phyloP scores from a whole-genome alignment of 2,113 vertebrate species.

The Callopanchax toddi region DNA sequence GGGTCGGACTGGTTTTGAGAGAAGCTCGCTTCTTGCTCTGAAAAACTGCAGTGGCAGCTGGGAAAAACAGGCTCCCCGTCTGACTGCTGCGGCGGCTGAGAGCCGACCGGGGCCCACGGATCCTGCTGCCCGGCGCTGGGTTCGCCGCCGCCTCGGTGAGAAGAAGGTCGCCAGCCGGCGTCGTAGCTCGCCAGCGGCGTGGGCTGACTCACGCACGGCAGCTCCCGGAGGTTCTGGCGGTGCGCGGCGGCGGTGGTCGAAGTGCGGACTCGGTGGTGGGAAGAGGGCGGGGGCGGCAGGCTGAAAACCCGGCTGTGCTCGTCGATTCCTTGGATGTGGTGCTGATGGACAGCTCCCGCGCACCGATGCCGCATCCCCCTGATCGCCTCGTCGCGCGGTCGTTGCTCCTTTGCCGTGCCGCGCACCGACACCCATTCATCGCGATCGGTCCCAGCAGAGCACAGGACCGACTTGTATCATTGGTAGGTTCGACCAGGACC shows the following conservation, averaged over 20 bases:
- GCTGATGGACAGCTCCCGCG: constrained; percentile 78
- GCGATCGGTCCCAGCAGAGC: constrained; percentile 77
- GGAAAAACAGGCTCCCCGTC: constrained; percentile 70
- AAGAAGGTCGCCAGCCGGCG: constrained; percentile 66
- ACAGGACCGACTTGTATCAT: constrained; percentile 76
- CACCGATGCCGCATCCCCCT: constrained; percentile 81
- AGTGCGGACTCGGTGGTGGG: constrained; percentile 74
- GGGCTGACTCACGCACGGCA: constrained; percentile 76
- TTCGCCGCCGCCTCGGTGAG: constrained; percentile 45
- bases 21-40: constrained; percentile 68
- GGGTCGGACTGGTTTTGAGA: constrained; percentile 63
- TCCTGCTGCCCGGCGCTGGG: constrained; percentile 60
- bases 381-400: constrained; percentile 77
- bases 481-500: constrained; percentile 79
- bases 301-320: constrained; percentile 67
- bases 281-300: constrained; percentile 78
- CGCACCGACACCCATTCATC: constrained; percentile 78
- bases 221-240: constrained; percentile 76
- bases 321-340: constrained; percentile 63
- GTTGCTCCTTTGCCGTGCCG: constrained; percentile 74
- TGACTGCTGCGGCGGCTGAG: constrained; percentile 51
- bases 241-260: constrained; percentile 61
- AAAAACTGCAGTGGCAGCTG: constrained; percentile 79
- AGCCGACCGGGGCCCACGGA: constrained; percentile 73
- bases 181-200: constrained; percentile 66